Conservation (phyloP, 2,113 vertebrate genomes). For the Oenanthe melanoleuca region DNA sequence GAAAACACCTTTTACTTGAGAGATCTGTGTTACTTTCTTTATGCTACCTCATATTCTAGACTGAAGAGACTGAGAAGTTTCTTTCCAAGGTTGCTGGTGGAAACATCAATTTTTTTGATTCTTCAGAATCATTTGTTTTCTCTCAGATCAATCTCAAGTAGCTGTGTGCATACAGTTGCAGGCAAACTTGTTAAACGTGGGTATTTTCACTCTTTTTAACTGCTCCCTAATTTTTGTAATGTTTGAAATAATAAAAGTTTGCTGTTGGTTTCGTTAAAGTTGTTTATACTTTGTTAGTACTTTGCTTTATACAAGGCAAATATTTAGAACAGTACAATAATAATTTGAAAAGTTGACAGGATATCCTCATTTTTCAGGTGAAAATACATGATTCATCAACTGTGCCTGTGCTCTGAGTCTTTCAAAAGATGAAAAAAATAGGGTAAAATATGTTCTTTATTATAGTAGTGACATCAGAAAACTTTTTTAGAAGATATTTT, state of each 20-base stretch:
- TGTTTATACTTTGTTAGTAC: not conserved
- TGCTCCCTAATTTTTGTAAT: not conserved
- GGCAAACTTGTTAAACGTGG: not conserved
- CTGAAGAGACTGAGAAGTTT: not conserved
- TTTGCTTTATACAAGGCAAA: not conserved
- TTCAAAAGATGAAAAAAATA: not conserved
- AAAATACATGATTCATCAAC: not conserved
- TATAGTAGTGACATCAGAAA: not conserved
- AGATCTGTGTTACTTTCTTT: not conserved
- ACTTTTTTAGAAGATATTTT: not conserved
- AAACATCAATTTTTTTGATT: not conserved
- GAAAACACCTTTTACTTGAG: not conserved
- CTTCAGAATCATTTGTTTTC: not conserved
- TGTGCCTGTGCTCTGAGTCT: not conserved
- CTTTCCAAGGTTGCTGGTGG: not conserved
- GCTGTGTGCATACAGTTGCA: not conserved
- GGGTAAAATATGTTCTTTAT: not conserved
- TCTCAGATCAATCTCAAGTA: not conserved
- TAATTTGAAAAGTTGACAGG: not conserved
- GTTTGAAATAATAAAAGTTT: conserved; percentile 52
- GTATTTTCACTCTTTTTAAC: not conserved
- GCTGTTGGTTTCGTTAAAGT: not conserved
- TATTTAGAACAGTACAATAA: not conserved
- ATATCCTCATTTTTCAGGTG: not conserved
- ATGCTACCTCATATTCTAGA: not conserved